Percentiles rank a stretch among this genome's conserved stretches.
These are phyloP conservation scores for Aleiodes sp. DNA, from an alignment of 1,140 invertebrate genomes.

Conservation along the genomic window DNA sequence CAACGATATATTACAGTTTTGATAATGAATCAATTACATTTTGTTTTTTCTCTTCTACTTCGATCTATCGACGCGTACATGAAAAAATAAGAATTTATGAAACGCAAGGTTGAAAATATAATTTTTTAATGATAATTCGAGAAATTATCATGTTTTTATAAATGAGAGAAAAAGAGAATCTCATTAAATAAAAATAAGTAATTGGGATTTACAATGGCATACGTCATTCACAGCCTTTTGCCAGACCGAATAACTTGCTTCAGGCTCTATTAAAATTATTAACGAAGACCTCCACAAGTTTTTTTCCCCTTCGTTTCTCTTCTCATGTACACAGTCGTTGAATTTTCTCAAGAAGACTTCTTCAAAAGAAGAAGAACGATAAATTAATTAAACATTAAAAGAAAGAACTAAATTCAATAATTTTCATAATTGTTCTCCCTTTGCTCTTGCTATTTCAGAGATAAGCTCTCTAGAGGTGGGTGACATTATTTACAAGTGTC, in stretches of 20 bases:
- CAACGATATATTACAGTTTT: constrained; percentile 60
- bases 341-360: too few relatives aligned
- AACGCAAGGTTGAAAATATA: too few relatives aligned
- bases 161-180: constrained; percentile 1
- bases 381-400: too few relatives aligned
- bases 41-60: constrained; percentile 21
- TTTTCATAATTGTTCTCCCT: background rate
- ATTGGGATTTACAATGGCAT: constrained; percentile 22
- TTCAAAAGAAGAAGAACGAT: too few relatives aligned
- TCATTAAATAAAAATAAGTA: background rate
- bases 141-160: too few relatives aligned
- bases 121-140: too few relatives aligned
- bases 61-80: constrained; percentile 26
- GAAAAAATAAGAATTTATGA: constrained; percentile 34
- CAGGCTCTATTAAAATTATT: too few relatives aligned
- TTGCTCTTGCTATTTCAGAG: background rate
- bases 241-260: background rate
- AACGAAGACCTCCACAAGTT: too few relatives aligned
- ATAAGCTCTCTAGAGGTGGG: constrained; percentile 14
- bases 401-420: background rate
- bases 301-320: too few relatives aligned
- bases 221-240: constrained; percentile 39
- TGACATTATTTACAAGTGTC: background rate
- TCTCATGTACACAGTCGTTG: too few relatives aligned
- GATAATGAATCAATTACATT: constrained; percentile 37